phyloP scores from a whole-genome alignment of 2,888 invertebrate species.

The Drosophila fungiperda region DNA sequence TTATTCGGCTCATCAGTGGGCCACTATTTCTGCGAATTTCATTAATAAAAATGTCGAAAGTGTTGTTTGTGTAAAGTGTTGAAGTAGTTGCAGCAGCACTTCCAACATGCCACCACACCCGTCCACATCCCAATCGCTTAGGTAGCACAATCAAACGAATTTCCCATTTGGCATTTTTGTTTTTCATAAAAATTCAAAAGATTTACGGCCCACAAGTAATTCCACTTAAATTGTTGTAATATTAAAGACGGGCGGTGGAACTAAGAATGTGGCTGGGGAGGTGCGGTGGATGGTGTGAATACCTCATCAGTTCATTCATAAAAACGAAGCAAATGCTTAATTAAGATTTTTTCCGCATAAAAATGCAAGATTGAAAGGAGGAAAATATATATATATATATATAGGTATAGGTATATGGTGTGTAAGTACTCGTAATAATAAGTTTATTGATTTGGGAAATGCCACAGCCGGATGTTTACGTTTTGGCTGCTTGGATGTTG shows the following conservation, averaged over 20 bases:
- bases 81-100: slow-evolving; percentile 17
- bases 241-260: slow-evolving; percentile 8
- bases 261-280: slow-evolving; percentile 6
- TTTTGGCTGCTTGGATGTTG: slow-evolving; percentile 48
- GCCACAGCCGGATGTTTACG: slow-evolving; percentile 74
- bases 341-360: slow-evolving; percentile 74
- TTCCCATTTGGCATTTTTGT: slow-evolving; percentile 64
- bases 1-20: slow-evolving; percentile 53
- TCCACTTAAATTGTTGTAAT: slow-evolving; percentile 76
- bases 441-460: slow-evolving; percentile 79
- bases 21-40: slow-evolving; percentile 76
- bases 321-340: slow-evolving; percentile 64
- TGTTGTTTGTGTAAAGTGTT: slow-evolving; percentile 57
- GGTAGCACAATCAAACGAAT: slow-evolving; percentile 72
- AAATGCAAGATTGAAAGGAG: slow-evolving; percentile 39
- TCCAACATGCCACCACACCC: slow-evolving; percentile 13
- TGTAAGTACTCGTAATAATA: slow-evolving; percentile 57
- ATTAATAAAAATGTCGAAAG: slow-evolving; percentile 79
- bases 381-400: slow-evolving; percentile 15
- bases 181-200: slow-evolving; percentile 79
- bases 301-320: slow-evolving; percentile 65
- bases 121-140: slow-evolving; percentile 19
- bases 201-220: slow-evolving; percentile 73
- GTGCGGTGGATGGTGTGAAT: neutral
- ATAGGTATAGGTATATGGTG: slow-evolving; percentile 13